Percentiles rank a stretch among this genome's conserved stretches.
Evolutionary conservation across 1,140 invertebrate genomes (phyloP).

Genomic region (Drosophila arizonae): DNA sequence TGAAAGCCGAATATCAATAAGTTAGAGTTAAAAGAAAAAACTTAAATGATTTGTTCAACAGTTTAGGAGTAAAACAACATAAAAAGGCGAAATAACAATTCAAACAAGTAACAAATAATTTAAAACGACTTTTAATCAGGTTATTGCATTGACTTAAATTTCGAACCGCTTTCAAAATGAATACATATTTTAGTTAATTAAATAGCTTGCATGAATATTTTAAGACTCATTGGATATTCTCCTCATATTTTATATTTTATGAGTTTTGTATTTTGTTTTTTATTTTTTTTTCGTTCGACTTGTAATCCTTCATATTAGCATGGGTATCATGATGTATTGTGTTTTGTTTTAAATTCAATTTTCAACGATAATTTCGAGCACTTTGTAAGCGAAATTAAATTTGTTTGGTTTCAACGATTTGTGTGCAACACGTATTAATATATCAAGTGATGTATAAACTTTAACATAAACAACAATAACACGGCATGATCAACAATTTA

Average conservation of each 20-base stretch:
- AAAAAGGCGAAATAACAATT: constrained; percentile 29
- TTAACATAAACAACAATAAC: constrained; percentile 52
- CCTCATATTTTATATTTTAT: constrained; percentile 2
- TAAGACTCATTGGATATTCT: constrained; percentile 10
- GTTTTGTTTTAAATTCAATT: constrained; percentile 2
- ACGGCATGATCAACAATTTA: constrained; percentile 42
- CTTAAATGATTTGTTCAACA: constrained; percentile 30
- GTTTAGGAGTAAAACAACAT: background rate
- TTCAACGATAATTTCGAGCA: constrained; percentile 12
- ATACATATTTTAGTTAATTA: background rate
- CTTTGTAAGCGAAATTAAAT: constrained; percentile 24
- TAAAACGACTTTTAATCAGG: constrained; percentile 18
- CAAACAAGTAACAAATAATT: constrained; percentile 20
- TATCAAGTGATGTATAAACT: constrained; percentile 17
- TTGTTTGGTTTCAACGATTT: constrained; percentile 43
- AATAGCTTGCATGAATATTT: constrained; percentile 4
- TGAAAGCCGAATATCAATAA: too few species aligned
- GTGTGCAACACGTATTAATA: constrained; percentile 19
- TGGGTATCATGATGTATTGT: background rate
- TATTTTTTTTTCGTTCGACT: background rate
- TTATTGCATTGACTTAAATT: constrained; percentile 38
- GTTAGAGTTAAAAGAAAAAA: too few species aligned
- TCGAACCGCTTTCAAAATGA: constrained; percentile 21
- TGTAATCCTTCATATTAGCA: constrained; percentile 36
- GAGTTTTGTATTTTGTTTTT: constrained; percentile 10